A percentile compares a stretch with the other conserved stretches of the same genome.
Evolutionary conservation across 2,888 invertebrate species (phyloP).

Genomic region (Theretra japonica): DNA sequence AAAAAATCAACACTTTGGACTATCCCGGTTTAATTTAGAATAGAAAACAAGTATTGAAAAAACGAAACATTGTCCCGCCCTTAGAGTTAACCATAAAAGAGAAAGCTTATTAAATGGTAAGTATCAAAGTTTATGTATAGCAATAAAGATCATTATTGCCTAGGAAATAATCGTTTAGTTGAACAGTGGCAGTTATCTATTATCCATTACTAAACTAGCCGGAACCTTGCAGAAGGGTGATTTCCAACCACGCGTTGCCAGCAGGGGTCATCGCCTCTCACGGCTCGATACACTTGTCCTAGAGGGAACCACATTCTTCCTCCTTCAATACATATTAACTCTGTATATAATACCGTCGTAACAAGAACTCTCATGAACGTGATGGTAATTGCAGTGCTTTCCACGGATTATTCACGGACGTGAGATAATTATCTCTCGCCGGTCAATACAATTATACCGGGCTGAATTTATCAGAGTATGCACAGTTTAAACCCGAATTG

Average conservation of each 20-base stretch:
- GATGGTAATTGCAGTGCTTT: too few species aligned
- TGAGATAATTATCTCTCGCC: too few species aligned
- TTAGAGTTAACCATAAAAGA: background rate
- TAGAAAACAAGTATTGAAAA: too few species aligned
- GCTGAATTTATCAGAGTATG: too few species aligned
- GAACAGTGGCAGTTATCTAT: background rate
- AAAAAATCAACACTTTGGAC: too few species aligned
- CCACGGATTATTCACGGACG: too few species aligned
- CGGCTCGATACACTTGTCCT: background rate
- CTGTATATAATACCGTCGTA: too few species aligned
- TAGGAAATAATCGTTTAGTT: background rate
- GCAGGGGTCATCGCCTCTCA: background rate
- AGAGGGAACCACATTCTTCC: background rate
- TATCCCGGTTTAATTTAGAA: too few species aligned
- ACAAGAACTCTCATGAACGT: too few species aligned
- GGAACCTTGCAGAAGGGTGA: background rate
- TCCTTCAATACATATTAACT: too few species aligned
- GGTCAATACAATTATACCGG: too few species aligned
- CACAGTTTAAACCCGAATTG: too few species aligned
- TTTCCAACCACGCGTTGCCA: background rate
- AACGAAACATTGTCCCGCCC: background rate
- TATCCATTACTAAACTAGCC: background rate
- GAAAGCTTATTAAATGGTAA: background rate
- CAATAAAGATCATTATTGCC: background rate
- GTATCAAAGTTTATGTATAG: background rate